Conservation (phyloP, 2,113 vertebrate species). For the Nesogale talazaci region DNA sequence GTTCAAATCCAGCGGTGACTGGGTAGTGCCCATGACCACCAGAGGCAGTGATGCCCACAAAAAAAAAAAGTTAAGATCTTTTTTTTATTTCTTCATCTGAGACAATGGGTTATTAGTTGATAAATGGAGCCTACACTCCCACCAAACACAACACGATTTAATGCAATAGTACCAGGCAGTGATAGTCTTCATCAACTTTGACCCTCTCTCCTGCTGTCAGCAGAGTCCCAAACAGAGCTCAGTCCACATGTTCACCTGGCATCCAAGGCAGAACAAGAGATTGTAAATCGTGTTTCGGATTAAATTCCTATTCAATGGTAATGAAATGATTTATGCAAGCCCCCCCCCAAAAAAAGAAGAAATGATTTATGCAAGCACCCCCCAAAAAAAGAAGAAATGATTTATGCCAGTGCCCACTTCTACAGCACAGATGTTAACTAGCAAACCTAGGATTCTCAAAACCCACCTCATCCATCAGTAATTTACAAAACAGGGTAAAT, state of each 20-base stretch:
- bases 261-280: background rate
- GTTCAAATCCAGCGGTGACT: too few relatives aligned
- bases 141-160: background rate
- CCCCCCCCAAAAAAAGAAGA: too few relatives aligned
- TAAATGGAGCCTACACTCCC: background rate
- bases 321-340: background rate
- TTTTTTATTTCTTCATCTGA: background rate
- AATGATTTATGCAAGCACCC: too few relatives aligned
- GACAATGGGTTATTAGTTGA: background rate
- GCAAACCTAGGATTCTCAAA: background rate
- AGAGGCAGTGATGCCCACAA: too few relatives aligned
- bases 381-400: background rate
- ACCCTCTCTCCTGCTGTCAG: background rate
- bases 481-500: background rate
- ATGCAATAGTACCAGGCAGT: background rate
- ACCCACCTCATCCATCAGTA: too few relatives aligned
- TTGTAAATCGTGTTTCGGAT: background rate
- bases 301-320: too few relatives aligned
- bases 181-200: too few relatives aligned
- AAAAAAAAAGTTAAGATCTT: too few relatives aligned
- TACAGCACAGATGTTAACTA: background rate
- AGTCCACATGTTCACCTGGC: rapidly evolving
- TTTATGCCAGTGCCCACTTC: background rate
- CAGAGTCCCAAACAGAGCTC: background rate
- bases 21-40: too few relatives aligned